Base-by-base conservation (phyloP, 1,140 invertebrate species). In the Atta texana region DNA sequence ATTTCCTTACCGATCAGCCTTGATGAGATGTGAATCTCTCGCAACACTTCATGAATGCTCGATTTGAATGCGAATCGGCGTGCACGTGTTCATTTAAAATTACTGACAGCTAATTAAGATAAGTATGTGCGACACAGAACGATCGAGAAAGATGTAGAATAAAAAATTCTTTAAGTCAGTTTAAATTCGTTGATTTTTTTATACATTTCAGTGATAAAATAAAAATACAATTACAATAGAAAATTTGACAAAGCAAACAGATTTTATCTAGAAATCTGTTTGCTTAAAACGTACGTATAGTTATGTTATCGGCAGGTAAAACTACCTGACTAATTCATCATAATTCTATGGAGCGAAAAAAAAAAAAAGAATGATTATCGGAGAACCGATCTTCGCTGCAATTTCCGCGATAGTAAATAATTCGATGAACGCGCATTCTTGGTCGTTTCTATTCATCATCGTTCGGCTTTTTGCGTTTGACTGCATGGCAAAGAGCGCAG, bases 371-470 rank as follows among this genome's bases (percentile, higher is more conserved):
- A 61, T 53, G 44, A n/a, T 78, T 24, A 69, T 75, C 44, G 44
- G 61, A 66, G 66, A 78, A 78, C 44, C 61, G 76, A 78, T 78
- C 76, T 66, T 6, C 10, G 24, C 49, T 44, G 31, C 6, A n/a
- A 8, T 81, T 81, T 71, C 64, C 66, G 34, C 78, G 53, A 59
- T 49, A 51, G 18, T 14, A 71, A 53, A 71, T 81, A 59, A 71
- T 71, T 57, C 51, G 51, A 81, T 28, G 66, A 57, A 68, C 34
- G 78, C 34, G 78, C 63, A 44, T 57, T 71, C 51, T 59, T 55
- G 16, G 10, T 64, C 21, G 44, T 66, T 78, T 49, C 59, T 78
- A 81, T 81, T 81, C 51, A 81, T 81, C 51, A 71, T 71, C 78
- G 64, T 57, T 57, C 21, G 21, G 8, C 21, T 81, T 81, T 57